Percentiles rank a stretch among this genome's conserved stretches.
Evolutionary conservation across 2,113 vertebrate species (phyloP).

Genomic region (Heteronetta atricapilla): DNA sequence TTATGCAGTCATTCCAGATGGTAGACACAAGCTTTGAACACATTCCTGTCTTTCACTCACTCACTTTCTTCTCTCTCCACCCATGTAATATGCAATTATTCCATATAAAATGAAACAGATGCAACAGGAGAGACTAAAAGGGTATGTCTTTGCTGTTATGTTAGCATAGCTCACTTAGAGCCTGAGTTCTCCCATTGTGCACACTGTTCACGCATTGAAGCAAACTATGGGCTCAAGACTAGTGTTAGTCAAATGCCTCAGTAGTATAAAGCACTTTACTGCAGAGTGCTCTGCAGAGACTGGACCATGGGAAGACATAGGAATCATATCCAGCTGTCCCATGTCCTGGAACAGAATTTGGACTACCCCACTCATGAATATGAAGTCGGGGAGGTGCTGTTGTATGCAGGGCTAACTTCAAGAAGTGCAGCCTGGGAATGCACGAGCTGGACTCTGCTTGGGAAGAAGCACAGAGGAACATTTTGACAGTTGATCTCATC

Average conservation of each 20-base stretch:
- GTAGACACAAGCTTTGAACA: neutral
- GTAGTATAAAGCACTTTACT: neutral
- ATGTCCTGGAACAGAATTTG: neutral
- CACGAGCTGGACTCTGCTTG: neutral
- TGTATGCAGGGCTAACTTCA: neutral
- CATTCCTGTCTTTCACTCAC: neutral
- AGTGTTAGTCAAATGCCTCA: rapidly evolving
- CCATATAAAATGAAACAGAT: neutral
- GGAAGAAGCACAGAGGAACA: neutral
- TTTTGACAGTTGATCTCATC: neutral
- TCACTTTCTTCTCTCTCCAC: neutral
- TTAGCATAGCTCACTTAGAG: neutral
- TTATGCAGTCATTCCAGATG: neutral
- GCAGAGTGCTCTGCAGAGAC: neutral
- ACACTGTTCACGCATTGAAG: neutral
- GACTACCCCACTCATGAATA: neutral
- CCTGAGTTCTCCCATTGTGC: neutral
- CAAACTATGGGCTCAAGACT: neutral
- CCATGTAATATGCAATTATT: neutral
- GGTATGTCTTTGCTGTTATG: neutral
- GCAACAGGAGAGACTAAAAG: neutral
- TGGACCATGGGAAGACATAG: neutral
- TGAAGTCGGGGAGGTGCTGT: neutral
- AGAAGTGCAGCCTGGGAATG: neutral
- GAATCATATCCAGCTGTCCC: neutral